phyloP scores from a whole-genome alignment of 2,113 vertebrate genomes.

The Oncorhynchus kisutch region DNA sequence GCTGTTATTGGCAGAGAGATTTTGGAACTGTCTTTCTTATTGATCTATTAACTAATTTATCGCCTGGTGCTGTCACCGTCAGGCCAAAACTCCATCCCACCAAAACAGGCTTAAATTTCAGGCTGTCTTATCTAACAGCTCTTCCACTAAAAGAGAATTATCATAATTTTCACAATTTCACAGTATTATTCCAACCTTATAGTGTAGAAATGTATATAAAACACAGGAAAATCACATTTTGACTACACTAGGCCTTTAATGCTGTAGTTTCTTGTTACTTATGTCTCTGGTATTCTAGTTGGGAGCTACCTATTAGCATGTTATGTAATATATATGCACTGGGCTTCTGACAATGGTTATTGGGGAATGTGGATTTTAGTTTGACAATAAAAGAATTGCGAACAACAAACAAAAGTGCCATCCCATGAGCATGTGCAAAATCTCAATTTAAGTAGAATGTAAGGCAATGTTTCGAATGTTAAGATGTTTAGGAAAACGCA shows the following conservation, averaged over 20 bases:
- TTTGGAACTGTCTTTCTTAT: no score
- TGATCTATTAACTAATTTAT: no score
- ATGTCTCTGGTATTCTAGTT: background rate
- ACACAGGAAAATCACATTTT: no score
- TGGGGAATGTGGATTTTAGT: background rate
- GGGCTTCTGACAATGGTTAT: background rate
- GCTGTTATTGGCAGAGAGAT: no score
- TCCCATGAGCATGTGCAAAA: slow-evolving; percentile 34
- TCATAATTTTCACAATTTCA: no score
- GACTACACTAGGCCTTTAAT: background rate
- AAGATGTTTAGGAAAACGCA: slow-evolving; percentile 41
- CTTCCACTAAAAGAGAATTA: no score
- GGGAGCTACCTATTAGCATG: background rate
- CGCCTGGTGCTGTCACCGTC: no score
- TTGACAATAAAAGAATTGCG: background rate
- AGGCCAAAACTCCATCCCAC: no score
- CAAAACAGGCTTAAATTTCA: no score
- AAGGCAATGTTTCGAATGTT: slow-evolving; percentile 35
- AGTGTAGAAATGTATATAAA: no score
- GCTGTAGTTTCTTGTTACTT: background rate
- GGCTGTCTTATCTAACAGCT: no score
- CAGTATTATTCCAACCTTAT: no score
- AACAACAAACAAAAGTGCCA: background rate
- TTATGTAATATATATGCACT: background rate
- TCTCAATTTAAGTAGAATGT: slow-evolving; percentile 15